phyloP scores from a whole-genome alignment of 1,140 invertebrate species.

The Teleopsis dalmanni region DNA sequence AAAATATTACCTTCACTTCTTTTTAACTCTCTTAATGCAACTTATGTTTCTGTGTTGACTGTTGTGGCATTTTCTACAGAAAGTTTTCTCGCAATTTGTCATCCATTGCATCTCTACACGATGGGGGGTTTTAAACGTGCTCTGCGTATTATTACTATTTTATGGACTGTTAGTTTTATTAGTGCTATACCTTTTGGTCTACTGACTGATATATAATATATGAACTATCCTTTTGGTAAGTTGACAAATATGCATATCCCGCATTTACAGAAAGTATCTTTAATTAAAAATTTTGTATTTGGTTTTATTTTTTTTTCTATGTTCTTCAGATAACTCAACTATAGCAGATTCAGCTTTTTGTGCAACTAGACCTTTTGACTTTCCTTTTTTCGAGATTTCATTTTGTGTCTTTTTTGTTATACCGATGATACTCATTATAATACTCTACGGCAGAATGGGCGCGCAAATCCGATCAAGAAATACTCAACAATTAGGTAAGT shows the following conservation, averaged over 20 bases:
- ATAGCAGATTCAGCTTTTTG: slow-evolving; percentile 68
- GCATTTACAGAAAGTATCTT: background rate
- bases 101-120: slow-evolving; percentile 71
- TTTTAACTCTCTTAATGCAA: slow-evolving; percentile 56
- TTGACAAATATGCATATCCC: slow-evolving; percentile 6
- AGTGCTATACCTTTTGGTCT: slow-evolving; percentile 73
- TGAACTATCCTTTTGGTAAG: slow-evolving; percentile 62
- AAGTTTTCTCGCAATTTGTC: slow-evolving; percentile 86
- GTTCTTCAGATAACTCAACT: slow-evolving; percentile 42
- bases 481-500: slow-evolving; percentile 44
- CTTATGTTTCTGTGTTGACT: slow-evolving; percentile 83
- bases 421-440: slow-evolving; percentile 69
- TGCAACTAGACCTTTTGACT: slow-evolving; percentile 51
- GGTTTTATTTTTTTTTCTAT: background rate
- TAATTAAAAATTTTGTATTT: background rate
- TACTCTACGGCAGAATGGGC: slow-evolving; percentile 72
- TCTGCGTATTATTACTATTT: slow-evolving; percentile 65
- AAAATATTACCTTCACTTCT: too few relatives aligned
- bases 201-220: slow-evolving; percentile 60
- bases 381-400: slow-evolving; percentile 72
- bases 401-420: slow-evolving; percentile 75
- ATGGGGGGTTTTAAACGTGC: slow-evolving; percentile 74
- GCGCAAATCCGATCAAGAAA: slow-evolving; percentile 56
- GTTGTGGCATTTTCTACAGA: slow-evolving; percentile 83
- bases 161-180: slow-evolving; percentile 71